A percentile compares a stretch with the other conserved stretches of the same genome.
Conservation (phyloP, 35 echinoderm and acorn worm species). For the Acanthaster planci region DNA sequence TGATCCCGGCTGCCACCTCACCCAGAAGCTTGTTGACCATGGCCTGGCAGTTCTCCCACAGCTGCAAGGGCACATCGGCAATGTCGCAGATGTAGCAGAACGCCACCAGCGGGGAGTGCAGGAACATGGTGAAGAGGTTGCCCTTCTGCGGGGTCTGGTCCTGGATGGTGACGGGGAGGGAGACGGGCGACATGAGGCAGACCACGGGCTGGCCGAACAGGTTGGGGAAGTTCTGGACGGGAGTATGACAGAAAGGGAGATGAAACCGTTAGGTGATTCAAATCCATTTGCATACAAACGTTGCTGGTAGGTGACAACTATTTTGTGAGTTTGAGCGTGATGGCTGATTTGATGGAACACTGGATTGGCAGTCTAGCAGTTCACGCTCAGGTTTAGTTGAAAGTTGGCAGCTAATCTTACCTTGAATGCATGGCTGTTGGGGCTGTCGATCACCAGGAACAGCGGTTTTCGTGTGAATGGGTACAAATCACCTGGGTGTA, state of each 20-base stretch:
- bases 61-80: slow-evolving; percentile 65
- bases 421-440: slow-evolving; percentile 84
- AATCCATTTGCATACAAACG: not conserved
- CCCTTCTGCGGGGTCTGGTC: slow-evolving; percentile 77
- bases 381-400: too few relatives aligned
- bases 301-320: too few relatives aligned
- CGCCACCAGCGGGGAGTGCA: slow-evolving; percentile 77
- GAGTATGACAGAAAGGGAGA: slow-evolving; percentile 18
- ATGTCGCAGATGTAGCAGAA: slow-evolving; percentile 89
- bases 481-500: slow-evolving; percentile 97
- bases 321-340: too few relatives aligned
- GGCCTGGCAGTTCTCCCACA: slow-evolving; percentile 89
- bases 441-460: slow-evolving; percentile 89
- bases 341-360: too few relatives aligned
- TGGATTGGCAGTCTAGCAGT: too few relatives aligned
- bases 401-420: slow-evolving; percentile 61
- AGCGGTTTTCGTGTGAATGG: slow-evolving; percentile 89
- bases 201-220: slow-evolving; percentile 95
- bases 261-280: not conserved
- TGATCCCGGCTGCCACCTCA: slow-evolving; percentile 60
- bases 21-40: slow-evolving; percentile 83
- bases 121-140: slow-evolving; percentile 95
- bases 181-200: slow-evolving; percentile 85
- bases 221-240: slow-evolving; percentile 95
- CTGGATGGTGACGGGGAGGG: slow-evolving; percentile 66